These are phyloP conservation scores for Callopanchax toddi DNA, from an alignment of 2,113 vertebrate genomes.

Conservation along the genomic window DNA sequence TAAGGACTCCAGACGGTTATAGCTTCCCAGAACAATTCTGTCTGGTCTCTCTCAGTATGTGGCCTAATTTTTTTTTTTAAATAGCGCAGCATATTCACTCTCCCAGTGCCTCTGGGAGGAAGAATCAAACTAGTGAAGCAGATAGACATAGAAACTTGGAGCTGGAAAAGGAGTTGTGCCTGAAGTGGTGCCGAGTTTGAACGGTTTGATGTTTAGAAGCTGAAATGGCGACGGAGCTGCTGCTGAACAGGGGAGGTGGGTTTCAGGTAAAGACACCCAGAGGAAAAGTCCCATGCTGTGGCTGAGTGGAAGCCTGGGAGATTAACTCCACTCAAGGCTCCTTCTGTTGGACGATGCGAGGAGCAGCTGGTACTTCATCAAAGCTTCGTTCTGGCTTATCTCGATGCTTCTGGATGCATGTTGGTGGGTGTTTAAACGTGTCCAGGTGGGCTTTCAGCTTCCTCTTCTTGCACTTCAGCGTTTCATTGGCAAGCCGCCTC, in stretches of 20 bases:
- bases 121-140: constrained; percentile 46
- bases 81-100: constrained; percentile 26
- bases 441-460: constrained; percentile 8
- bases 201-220: constrained; percentile 8
- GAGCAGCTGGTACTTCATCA: constrained; percentile 50
- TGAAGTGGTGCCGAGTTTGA: constrained; percentile 30
- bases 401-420: constrained; percentile 4
- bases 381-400: constrained; percentile 25
- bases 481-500: constrained; percentile 9
- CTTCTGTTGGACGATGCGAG: constrained; percentile 29
- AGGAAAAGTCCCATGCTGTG: constrained; percentile 36
- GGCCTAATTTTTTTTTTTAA: constrained; percentile 11
- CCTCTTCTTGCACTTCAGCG: neutral
- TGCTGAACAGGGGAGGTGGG: constrained; percentile 17
- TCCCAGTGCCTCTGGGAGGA: constrained; percentile 19
- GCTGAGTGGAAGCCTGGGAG: constrained; percentile 38
- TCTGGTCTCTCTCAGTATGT: constrained; percentile 28
- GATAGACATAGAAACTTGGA: constrained; percentile 26
- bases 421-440: constrained; percentile 6
- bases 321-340: constrained; percentile 44
- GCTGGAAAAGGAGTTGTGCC: constrained; percentile 36
- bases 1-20: constrained; percentile 10
- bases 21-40: constrained; percentile 19
- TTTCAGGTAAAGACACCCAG: constrained; percentile 46
- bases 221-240: constrained; percentile 28